Percentiles rank a stretch among this genome's conserved stretches.
These are phyloP conservation scores for Schizaphis graminum DNA, from an alignment of 2,888 invertebrate genomes.

Conservation along the genomic window DNA sequence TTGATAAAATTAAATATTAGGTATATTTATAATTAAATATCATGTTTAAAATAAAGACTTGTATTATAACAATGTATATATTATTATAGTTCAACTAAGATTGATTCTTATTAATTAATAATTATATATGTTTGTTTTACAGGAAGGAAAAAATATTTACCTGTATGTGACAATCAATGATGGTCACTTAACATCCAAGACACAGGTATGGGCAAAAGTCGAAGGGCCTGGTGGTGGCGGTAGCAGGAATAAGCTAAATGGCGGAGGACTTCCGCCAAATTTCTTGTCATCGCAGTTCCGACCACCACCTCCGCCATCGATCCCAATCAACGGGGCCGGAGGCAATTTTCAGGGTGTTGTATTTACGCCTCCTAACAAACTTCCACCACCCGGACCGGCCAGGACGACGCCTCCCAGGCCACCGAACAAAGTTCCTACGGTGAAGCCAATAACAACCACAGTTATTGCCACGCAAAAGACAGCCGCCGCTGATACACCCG, in stretches of 20 bases:
- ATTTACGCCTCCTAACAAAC: not conserved
- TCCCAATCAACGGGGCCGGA: conserved; percentile 67
- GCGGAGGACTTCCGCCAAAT: not conserved
- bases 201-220: conserved; percentile 79
- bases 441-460: not conserved
- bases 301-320: conserved; percentile 41
- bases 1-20: no score
- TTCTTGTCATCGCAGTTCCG: conserved; percentile 28
- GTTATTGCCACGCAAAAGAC: conserved; percentile 10
- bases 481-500: conserved; percentile 52
- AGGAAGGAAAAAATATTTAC: conserved; percentile 79
- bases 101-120: not conserved
- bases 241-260: not conserved
- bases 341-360: conserved; percentile 67
- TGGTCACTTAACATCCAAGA: conserved; percentile 77
- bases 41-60: not conserved
- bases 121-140: conserved; percentile 55
- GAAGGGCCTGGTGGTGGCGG: conserved; percentile 47
- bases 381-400: not conserved
- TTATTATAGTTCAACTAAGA: not conserved
- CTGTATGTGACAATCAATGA: conserved; percentile 80
- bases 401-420: conserved; percentile 7
- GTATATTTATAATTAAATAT: not conserved
- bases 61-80: not conserved
- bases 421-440: conserved; percentile 50